A percentile compares a stretch with the other conserved stretches of the same genome.
Evolutionary conservation across 2,888 invertebrate species (phyloP).

Genomic region (Oligia fasciuncula): DNA sequence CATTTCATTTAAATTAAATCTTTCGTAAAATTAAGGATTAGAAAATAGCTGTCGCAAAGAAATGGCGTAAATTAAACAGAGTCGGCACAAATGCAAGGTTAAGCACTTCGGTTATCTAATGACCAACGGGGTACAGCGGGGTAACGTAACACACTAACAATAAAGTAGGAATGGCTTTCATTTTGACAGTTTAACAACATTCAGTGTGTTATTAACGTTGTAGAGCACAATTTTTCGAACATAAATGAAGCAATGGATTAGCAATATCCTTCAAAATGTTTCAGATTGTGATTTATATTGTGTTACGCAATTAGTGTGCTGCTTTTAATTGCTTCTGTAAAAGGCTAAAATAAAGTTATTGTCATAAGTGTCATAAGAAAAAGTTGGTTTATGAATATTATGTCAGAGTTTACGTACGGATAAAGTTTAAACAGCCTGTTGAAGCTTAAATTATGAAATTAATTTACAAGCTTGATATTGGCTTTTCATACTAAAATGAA

Average conservation of each 20-base stretch:
- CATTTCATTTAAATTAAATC: slow-evolving; percentile 17
- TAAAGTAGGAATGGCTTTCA: background rate
- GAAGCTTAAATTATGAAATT: background rate
- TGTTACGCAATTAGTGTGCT: background rate
- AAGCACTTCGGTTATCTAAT: background rate
- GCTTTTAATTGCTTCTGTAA: background rate
- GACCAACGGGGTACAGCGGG: background rate
- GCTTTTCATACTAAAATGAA: background rate
- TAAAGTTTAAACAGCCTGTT: background rate
- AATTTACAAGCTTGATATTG: background rate
- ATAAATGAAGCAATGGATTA: no score
- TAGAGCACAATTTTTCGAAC: no score
- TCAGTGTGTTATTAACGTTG: no score
- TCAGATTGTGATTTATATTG: background rate
- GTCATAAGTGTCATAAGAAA: background rate
- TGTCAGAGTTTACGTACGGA: background rate
- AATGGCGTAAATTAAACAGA: background rate
- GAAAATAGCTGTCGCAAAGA: background rate
- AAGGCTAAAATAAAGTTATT: background rate
- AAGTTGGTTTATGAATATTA: background rate
- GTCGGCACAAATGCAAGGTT: background rate
- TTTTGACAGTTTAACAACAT: no score
- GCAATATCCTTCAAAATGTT: no score
- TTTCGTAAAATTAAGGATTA: background rate
- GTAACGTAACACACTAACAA: background rate